Base-by-base conservation (phyloP, 2,113 vertebrate species). In the Balaenoptera acutorostrata region DNA sequence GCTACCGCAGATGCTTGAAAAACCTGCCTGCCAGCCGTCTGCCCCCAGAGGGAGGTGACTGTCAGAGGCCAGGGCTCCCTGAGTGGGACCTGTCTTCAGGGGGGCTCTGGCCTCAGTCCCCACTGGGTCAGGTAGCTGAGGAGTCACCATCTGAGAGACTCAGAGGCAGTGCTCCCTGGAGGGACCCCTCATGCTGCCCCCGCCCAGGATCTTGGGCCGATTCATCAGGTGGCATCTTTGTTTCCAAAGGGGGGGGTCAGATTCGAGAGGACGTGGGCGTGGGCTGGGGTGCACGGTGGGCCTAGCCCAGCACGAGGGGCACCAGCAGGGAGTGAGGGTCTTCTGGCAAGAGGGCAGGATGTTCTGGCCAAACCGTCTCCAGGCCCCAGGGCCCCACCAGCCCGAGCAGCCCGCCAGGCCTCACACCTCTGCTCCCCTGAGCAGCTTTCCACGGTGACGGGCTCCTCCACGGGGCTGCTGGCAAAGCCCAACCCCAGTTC, bases 391-490 rank as follows among this genome's bases (percentile, higher is more conserved):
- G 14, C 2, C 66, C 66, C n/a, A 5, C 1, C 31, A 15, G 41
- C 39, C 55, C 0, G 0, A 77, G 46, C 10, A 33, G 39, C 59
- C 17, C 4, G 1, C 13, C 46, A 9, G 27, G 23, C 2, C 33
- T 12, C 29, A 13, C 41, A 98, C 98, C 97, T 98, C 41, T 74
- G 93, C 25, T 88, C 44, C n/a, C 49, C 63, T 6, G 61, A 15
- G 25, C 0, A 20, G 92, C 39, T 29, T 29, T 97, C 72, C 8
- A 8, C 11, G 6, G 78, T 31, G 0, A 2, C 74, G 15, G 59
- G 20, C 90, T 92, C 64, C 71, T 14, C 46, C n/a, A 2, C 0
- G 5, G 52, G 81, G 59, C 15, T 96, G 86, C 49, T 0, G 0
- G 88, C 63, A 25, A 27, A 82, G 14, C 27, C 27, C 46, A 75